phyloP scores from a whole-genome alignment of 2,888 invertebrate genomes.

The Cepaea hortensis region DNA sequence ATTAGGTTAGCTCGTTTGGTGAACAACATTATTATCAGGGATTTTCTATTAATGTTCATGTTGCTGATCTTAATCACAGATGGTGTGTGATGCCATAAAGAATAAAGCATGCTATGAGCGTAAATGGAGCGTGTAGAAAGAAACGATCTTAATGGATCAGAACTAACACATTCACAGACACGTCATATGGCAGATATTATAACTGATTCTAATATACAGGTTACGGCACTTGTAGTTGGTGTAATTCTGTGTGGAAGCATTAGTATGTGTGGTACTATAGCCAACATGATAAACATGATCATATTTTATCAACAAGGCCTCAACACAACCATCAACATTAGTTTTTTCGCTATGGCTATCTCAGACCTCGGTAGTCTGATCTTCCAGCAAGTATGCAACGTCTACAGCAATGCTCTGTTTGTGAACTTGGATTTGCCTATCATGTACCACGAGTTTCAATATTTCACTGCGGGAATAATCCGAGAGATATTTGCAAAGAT shows the following conservation, averaged over 20 bases:
- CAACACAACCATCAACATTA: background rate
- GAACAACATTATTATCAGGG: too few relatives aligned
- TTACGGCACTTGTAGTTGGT: background rate
- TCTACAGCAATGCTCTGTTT: background rate
- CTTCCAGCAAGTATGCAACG: background rate
- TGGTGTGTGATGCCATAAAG: too few relatives aligned
- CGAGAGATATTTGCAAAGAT: background rate
- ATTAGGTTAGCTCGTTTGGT: too few relatives aligned
- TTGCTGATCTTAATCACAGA: too few relatives aligned
- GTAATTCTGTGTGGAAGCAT: background rate
- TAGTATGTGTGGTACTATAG: background rate
- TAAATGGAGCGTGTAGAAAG: too few relatives aligned
- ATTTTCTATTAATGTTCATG: too few relatives aligned
- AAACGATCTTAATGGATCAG: too few relatives aligned
- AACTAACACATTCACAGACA: too few relatives aligned
- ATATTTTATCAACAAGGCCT: background rate
- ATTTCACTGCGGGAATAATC: background rate
- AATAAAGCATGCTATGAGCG: too few relatives aligned
- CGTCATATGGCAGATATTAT: background rate
- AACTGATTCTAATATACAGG: background rate
- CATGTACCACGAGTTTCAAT: background rate
- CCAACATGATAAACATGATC: background rate
- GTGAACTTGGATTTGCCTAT: background rate
- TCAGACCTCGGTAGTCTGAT: background rate
- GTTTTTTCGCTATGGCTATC: background rate